Evolutionary conservation across 2,797 vertebrate genomes (phyloP).

Genomic region (Gambusia yucatana): DNA sequence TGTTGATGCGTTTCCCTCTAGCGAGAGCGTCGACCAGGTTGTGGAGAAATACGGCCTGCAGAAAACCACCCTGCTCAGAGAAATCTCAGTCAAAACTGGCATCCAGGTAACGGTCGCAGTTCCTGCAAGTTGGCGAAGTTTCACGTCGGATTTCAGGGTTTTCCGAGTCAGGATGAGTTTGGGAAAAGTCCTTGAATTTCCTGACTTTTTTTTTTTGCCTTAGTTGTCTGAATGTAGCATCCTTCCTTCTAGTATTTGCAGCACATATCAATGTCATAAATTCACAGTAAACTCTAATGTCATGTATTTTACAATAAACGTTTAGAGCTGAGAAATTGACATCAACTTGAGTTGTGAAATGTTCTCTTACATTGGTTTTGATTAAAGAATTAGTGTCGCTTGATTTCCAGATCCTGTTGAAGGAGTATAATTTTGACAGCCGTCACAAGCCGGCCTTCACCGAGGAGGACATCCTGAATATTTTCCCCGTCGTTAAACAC

Average conservation of each 20-base stretch:
- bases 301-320: background rate
- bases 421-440: constrained; percentile 97
- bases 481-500: constrained; percentile 97
- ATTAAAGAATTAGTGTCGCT: background rate
- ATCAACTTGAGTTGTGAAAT: background rate
- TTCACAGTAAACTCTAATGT: background rate
- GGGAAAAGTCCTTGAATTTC: background rate
- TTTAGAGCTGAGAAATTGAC: background rate
- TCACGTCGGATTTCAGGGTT: background rate
- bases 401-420: constrained; percentile 89
- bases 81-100: constrained; percentile 96
- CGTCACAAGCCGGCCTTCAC: constrained; percentile 97
- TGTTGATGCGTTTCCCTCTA: constrained; percentile 49
- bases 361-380: background rate
- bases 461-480: constrained; percentile 98
- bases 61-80: constrained; percentile 93
- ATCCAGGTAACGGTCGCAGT: constrained; percentile 86
- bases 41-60: constrained; percentile 92
- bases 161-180: background rate
- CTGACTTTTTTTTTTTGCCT: background rate
- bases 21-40: constrained; percentile 94
- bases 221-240: background rate
- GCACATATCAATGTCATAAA: background rate
- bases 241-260: background rate
- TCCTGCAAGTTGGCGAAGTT: background rate